Base-by-base conservation (phyloP, 2,797 vertebrate species). In the Sebastes alutus region DNA sequence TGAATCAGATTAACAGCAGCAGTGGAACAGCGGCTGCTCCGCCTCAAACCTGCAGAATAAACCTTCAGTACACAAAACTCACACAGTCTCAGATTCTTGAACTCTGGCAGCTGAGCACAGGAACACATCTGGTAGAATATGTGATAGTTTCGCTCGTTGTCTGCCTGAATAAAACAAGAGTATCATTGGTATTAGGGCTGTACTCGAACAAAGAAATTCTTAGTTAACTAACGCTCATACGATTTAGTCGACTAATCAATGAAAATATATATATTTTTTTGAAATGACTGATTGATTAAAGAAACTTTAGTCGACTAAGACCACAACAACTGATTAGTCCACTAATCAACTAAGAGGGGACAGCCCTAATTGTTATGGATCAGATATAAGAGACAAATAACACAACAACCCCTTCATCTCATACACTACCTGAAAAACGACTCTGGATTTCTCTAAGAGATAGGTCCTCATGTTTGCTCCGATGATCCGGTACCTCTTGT, bases 391-490 rank as follows among this genome's bases (percentile, higher is more conserved):
- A 20, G 25, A 33, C 2, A 49, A 77, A 64, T n/a, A 42, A 66
- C 7, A 74, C 11, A 71, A n/a, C 11, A 20, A 16, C 11, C 23
- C 18, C 1, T 3, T 62, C 5, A 8, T 49, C 3, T 79, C 10
- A 38, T 20, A 25, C 12, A 16, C 69, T 83, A 99, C 99, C 96
- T 99, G 99, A 92, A 98, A 99, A 59, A 99, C 96, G 2, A 99
- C 98, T 91, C 99, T 97, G 67, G 99, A 99, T 87, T 99, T 99
- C 92, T 99, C 99, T 67, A 99, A 94, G 63, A 99, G 96, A 82
- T 99, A 99, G 0, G 98, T 99, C 89, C 99, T 97, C 97, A 99
- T 99, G 92, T 99, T 99, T 4, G 99, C 99, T 0, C 99, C 99
- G 22, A 97, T 98, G 88, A 99, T 99, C 84, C 96, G 96, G 87